phyloP scores from a whole-genome alignment of 2,113 vertebrate genomes.

The Herpailurus yagouaroundi region DNA sequence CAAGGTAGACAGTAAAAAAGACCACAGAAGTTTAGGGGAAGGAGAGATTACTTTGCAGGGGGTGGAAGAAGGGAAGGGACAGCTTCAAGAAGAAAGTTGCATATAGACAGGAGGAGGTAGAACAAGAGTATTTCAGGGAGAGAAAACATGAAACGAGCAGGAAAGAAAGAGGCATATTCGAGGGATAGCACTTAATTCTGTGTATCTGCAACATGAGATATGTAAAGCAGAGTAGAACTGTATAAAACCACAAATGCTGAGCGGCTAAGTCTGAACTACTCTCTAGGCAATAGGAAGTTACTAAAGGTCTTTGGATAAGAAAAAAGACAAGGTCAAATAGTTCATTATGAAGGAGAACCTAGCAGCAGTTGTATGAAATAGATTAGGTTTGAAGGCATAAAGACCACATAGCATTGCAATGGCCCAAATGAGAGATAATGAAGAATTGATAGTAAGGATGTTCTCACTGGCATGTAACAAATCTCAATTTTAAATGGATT shows the following conservation, averaged over 20 bases:
- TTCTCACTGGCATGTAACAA: not conserved
- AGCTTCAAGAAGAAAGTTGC: slow-evolving; percentile 17
- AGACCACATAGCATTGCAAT: not conserved
- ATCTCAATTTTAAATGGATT: slow-evolving; percentile 12
- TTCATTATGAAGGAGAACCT: slow-evolving; percentile 8
- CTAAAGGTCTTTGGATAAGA: slow-evolving; percentile 7
- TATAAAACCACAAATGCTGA: not conserved
- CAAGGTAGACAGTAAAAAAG: not conserved
- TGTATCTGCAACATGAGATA: not conserved
- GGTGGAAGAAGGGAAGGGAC: not conserved
- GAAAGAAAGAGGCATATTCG: not conserved
- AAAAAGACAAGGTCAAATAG: not conserved
- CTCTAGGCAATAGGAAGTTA: not conserved
- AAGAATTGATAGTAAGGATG: not conserved
- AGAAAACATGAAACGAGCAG: not conserved
- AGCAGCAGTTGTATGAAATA: not conserved
- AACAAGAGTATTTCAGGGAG: not conserved
- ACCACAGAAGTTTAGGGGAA: not conserved
- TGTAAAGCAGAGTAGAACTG: not conserved
- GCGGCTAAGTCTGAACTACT: not conserved
- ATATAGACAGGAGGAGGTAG: not conserved
- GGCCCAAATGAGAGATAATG: not conserved
- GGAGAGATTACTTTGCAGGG: not conserved
- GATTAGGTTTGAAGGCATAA: not conserved
- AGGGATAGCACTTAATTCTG: not conserved